A percentile compares a stretch with the other conserved stretches of the same genome.
Conservation (phyloP, 2,888 invertebrate genomes). For the Parnassius mnemosyne region DNA sequence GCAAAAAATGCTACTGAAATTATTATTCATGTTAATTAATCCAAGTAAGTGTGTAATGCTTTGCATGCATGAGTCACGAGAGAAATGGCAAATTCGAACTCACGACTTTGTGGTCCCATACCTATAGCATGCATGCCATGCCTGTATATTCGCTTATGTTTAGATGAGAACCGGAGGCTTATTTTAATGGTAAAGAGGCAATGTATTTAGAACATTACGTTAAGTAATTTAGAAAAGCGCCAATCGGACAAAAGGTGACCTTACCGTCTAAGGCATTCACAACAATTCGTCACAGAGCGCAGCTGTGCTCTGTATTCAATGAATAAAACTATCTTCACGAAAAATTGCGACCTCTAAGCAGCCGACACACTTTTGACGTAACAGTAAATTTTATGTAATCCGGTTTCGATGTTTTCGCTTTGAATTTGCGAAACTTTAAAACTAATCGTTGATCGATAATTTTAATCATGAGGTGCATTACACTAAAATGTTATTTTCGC, state of each 20-base stretch:
- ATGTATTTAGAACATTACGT: not conserved
- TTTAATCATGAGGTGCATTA: not conserved
- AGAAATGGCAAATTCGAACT: too few relatives aligned
- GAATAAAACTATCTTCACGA: conserved; percentile 6
- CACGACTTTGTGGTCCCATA: too few relatives aligned
- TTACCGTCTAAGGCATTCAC: conserved; percentile 14
- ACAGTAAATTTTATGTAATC: conserved; percentile 23
- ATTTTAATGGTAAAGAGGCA: not conserved
- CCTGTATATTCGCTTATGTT: too few relatives aligned
- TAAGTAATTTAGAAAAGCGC: conserved; percentile 4
- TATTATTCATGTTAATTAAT: too few relatives aligned
- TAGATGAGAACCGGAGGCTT: too few relatives aligned
- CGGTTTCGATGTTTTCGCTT: conserved; percentile 10
- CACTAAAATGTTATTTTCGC: not conserved
- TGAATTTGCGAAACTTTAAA: conserved; percentile 12
- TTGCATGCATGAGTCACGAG: too few relatives aligned
- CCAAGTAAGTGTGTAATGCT: too few relatives aligned
- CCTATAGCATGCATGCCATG: too few relatives aligned
- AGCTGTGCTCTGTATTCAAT: conserved; percentile 12
- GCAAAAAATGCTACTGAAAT: too few relatives aligned
- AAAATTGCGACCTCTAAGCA: conserved; percentile 15
- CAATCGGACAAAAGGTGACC: conserved; percentile 17
- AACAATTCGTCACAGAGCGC: not conserved
- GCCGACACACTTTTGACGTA: conserved; percentile 18
- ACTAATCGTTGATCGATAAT: conserved; percentile 11